phyloP scores from a whole-genome alignment of 2,888 invertebrate species.

The Macrophya alboannulata region DNA sequence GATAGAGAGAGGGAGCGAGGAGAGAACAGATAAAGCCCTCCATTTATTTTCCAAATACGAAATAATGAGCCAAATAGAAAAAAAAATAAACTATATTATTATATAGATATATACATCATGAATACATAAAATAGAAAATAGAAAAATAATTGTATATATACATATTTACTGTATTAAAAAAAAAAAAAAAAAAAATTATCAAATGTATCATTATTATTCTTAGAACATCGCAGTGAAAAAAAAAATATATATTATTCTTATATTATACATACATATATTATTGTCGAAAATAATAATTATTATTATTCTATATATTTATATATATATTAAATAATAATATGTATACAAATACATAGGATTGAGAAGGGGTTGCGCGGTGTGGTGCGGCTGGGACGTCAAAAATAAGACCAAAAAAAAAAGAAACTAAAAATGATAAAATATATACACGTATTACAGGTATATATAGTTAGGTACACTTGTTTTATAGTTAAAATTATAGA shows the following conservation, averaged over 20 bases:
- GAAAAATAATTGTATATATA: background rate
- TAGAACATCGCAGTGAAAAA: too few relatives aligned
- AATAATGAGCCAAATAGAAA: constrained; percentile 1
- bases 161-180: too few relatives aligned
- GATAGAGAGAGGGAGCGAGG: constrained; percentile 22
- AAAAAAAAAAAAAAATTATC: too few relatives aligned
- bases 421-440: background rate
- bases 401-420: background rate
- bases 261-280: background rate
- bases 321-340: constrained; percentile 54
- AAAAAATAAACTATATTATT: constrained; percentile 39
- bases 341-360: background rate
- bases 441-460: background rate
- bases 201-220: too few relatives aligned
- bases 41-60: constrained; percentile 59
- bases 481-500: background rate
- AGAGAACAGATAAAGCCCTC: constrained; percentile 61
- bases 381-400: constrained; percentile 36
- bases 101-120: constrained; percentile 47
- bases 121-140: background rate
- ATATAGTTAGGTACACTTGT: background rate
- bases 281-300: constrained; percentile 22
- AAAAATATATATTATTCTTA: too few relatives aligned
- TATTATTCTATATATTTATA: constrained; percentile 3
- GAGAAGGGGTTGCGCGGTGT: constrained; percentile 35